Base-by-base conservation (phyloP, 2,888 invertebrate species). In the Ypsolopha sequella region DNA sequence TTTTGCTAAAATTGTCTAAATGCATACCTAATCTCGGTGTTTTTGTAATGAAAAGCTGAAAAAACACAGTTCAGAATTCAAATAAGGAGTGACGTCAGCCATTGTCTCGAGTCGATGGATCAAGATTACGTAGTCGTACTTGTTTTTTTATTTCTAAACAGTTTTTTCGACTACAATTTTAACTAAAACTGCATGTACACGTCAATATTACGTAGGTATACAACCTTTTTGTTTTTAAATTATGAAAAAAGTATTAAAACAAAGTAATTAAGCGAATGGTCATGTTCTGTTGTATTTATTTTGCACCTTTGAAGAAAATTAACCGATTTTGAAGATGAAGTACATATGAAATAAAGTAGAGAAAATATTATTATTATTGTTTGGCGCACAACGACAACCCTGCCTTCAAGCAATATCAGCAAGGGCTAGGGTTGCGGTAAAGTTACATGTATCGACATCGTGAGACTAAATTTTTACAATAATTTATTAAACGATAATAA, bases 371-470 rank as follows among this genome's bases (percentile, higher is more conserved):
- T 50, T 48, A 49, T 54, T 56, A 58, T 58, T n/a, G n/a, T n/a
- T n/a, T 59, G 54, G 55, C 53, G 56, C 53, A 56, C 54, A 52
- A 52, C 53, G 56, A 55, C 56, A 60, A 57, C 63, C 64, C 62
- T 63, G 56, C 58, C 59, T 54, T 61, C 60, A 62, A 65, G 68
- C 70, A 66, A 69, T 73, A 74, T 75, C 73, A 71, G 70, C 67
- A 64, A 62, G 58, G 53, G 56, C 55, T 76, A 77, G 79, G 65
- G 79, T 51, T 70, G 74, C 55, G 64, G 61, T 55, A 11, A 35
- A 33, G 35, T 6, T 35, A 6, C 49, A 35, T 38, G 56, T 62
- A 64, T 66, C 69, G 74, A 68, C 55, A 65, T 71, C 69, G 24
- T 24, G 2, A 24, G 70, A 68, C 63, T n/a, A n/a, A n/a, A 44